Evolutionary conservation across 2,113 vertebrate genomes (phyloP).

Genomic region (Thomomys bottae): DNA sequence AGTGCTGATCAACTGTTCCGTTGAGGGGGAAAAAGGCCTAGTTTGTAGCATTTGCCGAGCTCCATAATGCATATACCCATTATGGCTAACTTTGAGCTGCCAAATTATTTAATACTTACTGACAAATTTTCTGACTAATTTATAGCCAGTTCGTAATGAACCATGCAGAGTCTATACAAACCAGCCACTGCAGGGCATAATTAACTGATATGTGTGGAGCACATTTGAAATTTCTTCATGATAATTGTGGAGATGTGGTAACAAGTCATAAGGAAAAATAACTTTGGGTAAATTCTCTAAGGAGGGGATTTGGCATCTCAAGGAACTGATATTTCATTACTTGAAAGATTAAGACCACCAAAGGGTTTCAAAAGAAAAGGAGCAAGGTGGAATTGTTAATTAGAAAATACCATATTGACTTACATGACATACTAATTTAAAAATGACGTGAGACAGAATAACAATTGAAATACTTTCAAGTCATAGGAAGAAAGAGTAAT

Average conservation of each 20-base stretch:
- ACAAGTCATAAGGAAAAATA: background rate
- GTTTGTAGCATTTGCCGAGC: background rate
- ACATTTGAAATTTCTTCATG: background rate
- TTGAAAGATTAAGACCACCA: background rate
- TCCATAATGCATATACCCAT: background rate
- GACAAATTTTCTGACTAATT: constrained; percentile 43
- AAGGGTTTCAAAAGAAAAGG: constrained; percentile 38
- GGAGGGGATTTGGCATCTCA: background rate
- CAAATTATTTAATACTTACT: constrained; percentile 49
- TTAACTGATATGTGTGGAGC: background rate
- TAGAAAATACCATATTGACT: constrained; percentile 18
- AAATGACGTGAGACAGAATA: constrained; percentile 11
- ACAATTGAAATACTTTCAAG: background rate
- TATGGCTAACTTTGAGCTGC: background rate
- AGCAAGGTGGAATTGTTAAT: background rate
- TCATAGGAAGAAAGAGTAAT: background rate
- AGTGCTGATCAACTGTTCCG: background rate
- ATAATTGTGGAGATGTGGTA: background rate
- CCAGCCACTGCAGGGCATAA: background rate
- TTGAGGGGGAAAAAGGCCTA: background rate
- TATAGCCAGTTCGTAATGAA: background rate
- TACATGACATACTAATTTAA: background rate
- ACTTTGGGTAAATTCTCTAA: background rate
- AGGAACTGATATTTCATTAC: background rate
- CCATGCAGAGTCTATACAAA: background rate